Evolutionary conservation across 2,888 invertebrate species (phyloP).

Genomic region (Latrodectus hesperus): DNA sequence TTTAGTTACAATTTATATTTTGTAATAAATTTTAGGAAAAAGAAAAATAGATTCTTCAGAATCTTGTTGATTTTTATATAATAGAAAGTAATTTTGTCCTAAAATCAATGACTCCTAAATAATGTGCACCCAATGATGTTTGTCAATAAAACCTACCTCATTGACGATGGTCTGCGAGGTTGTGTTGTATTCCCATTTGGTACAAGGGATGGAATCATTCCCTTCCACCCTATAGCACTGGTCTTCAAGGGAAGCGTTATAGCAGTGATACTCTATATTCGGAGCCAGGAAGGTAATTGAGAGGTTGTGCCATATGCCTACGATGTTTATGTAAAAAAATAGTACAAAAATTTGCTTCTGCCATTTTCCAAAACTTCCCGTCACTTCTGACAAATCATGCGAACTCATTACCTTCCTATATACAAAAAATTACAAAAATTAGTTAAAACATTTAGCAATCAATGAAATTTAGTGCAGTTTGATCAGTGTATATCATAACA

Average conservation of each 20-base stretch:
- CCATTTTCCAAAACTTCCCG: conserved; percentile 1
- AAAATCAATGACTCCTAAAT: not conserved
- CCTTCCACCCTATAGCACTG: not conserved
- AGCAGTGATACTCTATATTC: not conserved
- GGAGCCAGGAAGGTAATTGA: conserved; percentile 20
- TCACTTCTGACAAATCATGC: too few relatives aligned
- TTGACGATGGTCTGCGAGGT: conserved; percentile 15
- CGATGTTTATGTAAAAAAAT: not conserved
- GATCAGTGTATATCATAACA: too few relatives aligned
- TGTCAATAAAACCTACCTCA: not conserved
- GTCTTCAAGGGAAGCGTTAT: not conserved
- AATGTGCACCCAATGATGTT: too few relatives aligned
- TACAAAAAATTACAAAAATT: too few relatives aligned
- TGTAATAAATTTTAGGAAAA: too few relatives aligned
- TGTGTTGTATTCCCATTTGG: conserved; percentile 8
- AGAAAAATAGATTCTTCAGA: too few relatives aligned
- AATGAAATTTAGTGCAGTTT: too few relatives aligned
- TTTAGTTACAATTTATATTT: too few relatives aligned
- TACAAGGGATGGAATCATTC: not conserved
- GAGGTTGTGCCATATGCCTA: conserved; percentile 26
- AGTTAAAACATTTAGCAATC: too few relatives aligned
- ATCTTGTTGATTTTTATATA: too few relatives aligned
- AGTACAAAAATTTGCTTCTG: not conserved
- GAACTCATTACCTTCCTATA: too few relatives aligned
- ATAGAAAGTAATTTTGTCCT: too few relatives aligned